Evolutionary conservation across 2,113 vertebrate genomes (phyloP), one percentile per base, ranked within the genome.

Genomic region (Gymnarchus niloticus): DNA sequence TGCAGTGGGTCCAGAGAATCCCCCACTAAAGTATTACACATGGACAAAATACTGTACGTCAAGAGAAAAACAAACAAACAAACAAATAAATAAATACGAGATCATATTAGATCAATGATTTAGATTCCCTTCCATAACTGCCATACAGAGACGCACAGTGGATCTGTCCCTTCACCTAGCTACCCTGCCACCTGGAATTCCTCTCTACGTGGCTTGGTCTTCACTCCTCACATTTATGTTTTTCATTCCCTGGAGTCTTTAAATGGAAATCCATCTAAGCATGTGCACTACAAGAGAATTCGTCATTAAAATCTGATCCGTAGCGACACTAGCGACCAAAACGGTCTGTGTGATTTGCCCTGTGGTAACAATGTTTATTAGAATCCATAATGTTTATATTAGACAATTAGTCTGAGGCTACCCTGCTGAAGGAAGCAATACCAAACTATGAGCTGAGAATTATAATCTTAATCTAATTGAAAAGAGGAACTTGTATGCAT

Each of bases 251-350:
- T 19, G 17, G 28, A 65, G 61, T 65, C 61, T 65, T 33, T 77
- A 77, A 19, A 77, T 37, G 41, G 14, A 33, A 77, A 77, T 44
- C 37, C 21, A 23, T 77, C 73, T 77, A 46, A 37, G 33, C 41
- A 46, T 77, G 17, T 77, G 41, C 41, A 21, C 41, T 44, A 77
- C 14, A 65, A 21, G 6, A 46, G 73, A 46, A 46, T 52, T 81
- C 52, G 48, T 54, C 78, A 54, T 52, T 81, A 28, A 81, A 81
- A 81, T 81, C 19, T 51, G 28, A 81, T 81, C n/a, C 52, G 17
- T 17, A 52, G 23, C 33, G 25, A 81, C 78, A 51, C 49, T 28
- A 52, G 78, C 49, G 33, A 81, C 3, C 9, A 46, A 49, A 48
- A 48, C 25, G 78, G 48, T 51, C 73, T 77, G 73, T 77, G 33